phyloP scores from a whole-genome alignment of 2,888 invertebrate genomes.

The Coelinius sp. region DNA sequence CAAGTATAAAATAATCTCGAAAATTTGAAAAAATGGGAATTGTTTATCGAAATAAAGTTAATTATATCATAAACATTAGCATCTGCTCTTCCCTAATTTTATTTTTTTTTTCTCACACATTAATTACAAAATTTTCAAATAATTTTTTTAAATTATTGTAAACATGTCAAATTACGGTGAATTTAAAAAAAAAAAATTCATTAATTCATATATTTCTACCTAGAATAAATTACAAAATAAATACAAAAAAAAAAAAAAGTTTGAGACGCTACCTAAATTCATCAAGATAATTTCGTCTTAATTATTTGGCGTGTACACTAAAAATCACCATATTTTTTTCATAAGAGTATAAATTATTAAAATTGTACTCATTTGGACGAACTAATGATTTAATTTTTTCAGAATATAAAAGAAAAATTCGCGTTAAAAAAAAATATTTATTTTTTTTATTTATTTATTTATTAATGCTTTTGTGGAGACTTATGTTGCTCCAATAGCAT shows the following conservation, averaged over 20 bases:
- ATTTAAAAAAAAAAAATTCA: slow-evolving; percentile 41
- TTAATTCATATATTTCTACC: slow-evolving; percentile 55
- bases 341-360: not conserved
- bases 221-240: slow-evolving; percentile 70
- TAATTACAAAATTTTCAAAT: slow-evolving; percentile 60
- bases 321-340: not conserved
- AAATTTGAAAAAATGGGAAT: not conserved
- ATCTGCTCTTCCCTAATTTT: slow-evolving; percentile 50
- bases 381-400: not conserved
- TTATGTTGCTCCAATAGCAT: too few relatives aligned
- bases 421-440: too few relatives aligned
- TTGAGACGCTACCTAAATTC: slow-evolving; percentile 69
- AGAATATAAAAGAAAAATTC: not conserved
- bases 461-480: too few relatives aligned
- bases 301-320: slow-evolving; percentile 48
- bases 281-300: slow-evolving; percentile 60
- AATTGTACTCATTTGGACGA: not conserved
- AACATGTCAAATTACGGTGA: not conserved
- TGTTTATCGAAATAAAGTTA: not conserved
- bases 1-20: slow-evolving; percentile 37
- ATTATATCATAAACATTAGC: not conserved
- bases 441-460: too few relatives aligned
- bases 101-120: slow-evolving; percentile 61
- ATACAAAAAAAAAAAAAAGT: slow-evolving; percentile 68
- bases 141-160: not conserved